Evolutionary conservation across 64 coral and sea anemone genomes (phyloP).

Genomic region (Platygyra sinensis): DNA sequence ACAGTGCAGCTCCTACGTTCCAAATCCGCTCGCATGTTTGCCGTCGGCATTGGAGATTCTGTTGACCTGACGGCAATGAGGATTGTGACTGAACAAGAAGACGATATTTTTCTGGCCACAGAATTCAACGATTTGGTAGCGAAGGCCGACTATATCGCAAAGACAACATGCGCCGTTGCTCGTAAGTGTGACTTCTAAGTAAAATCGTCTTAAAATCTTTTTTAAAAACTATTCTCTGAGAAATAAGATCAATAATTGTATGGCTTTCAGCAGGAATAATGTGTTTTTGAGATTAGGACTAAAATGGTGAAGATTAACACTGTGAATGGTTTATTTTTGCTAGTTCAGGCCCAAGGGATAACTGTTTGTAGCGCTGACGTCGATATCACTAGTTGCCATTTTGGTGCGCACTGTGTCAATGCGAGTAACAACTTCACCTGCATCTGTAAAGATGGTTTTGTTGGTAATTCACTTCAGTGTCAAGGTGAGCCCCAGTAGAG

Average conservation of each 20-base stretch:
- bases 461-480: neutral
- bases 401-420: conserved; percentile 7
- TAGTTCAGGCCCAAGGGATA: neutral
- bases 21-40: conserved; percentile 5
- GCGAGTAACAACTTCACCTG: conserved; percentile 14
- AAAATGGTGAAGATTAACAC: neutral
- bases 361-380: conserved; percentile 21
- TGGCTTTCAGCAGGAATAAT: neutral
- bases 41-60: neutral
- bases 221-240: too few species aligned
- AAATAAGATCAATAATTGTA: neutral
- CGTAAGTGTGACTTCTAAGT: neutral
- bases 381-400: conserved; percentile 25
- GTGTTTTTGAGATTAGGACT: neutral
- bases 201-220: too few species aligned
- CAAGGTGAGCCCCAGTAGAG: neutral
- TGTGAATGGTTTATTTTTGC: neutral
- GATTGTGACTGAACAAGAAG: neutral
- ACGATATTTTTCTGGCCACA: conserved; percentile 1
- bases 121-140: conserved; percentile 3
- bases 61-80: conserved; percentile 9
- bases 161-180: conserved; percentile 25
- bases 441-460: conserved; percentile 5
- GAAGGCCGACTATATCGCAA: neutral
- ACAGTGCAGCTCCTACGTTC: conserved; percentile 5